A percentile compares a stretch with the other conserved stretches of the same genome.
Conservation (phyloP, 2,113 vertebrate genomes). For the Phalacrocorax aristotelis region DNA sequence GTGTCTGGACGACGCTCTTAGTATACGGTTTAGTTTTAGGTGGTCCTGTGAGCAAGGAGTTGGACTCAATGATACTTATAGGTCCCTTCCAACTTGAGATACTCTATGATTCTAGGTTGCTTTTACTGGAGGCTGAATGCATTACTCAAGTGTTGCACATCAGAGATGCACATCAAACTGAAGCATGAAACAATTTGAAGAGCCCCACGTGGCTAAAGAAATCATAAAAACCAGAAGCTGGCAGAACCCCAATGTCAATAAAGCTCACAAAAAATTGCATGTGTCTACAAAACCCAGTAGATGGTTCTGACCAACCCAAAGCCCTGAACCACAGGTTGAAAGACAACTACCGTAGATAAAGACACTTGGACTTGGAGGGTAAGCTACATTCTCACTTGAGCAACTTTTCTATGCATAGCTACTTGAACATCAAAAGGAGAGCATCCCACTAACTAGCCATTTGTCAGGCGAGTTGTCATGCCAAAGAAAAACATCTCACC, state of each 20-base stretch:
- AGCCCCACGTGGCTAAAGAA: background rate
- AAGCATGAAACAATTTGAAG: background rate
- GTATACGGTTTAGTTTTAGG: no score
- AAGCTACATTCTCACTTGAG: background rate
- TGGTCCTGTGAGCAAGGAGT: no score
- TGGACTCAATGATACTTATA: no score
- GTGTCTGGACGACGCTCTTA: no score
- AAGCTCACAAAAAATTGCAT: fast-evolving
- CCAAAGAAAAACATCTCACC: slow-evolving; percentile 39
- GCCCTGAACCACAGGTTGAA: background rate
- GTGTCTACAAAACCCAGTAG: background rate
- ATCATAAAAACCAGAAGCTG: background rate
- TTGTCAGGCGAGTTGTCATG: background rate
- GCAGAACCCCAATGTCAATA: background rate
- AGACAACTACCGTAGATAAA: background rate
- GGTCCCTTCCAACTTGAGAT: no score
- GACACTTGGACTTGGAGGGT: background rate
- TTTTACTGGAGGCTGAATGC: background rate
- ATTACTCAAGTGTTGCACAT: background rate
- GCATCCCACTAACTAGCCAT: slow-evolving; percentile 1
- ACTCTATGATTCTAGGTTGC: background rate
- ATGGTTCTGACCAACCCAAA: background rate
- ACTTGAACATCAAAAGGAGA: slow-evolving; percentile 28
- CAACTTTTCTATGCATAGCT: background rate
- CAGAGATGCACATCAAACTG: background rate